These are phyloP conservation scores for Ploceus nigricollis DNA, from an alignment of 2,113 vertebrate species.

Conservation along the genomic window DNA sequence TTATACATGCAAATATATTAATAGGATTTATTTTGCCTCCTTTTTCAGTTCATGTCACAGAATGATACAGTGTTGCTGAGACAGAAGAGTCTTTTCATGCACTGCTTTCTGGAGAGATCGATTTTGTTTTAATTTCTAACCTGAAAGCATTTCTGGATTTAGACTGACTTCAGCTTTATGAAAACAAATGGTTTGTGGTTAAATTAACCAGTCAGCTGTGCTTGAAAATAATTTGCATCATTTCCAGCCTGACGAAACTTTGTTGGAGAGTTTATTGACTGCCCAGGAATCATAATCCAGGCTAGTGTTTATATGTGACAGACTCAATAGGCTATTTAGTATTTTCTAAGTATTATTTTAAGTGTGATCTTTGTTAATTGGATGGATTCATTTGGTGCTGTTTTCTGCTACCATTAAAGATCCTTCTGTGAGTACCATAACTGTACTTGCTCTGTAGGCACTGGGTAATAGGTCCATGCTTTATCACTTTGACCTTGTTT, in stretches of 20 bases:
- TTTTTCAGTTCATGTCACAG: background rate
- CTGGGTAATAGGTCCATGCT: slow-evolving; percentile 44
- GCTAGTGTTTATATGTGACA: slow-evolving; percentile 30
- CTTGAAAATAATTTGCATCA: background rate
- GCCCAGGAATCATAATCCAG: background rate
- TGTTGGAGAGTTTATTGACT: background rate
- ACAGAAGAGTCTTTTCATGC: background rate
- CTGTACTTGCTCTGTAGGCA: slow-evolving; percentile 10
- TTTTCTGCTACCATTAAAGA: slow-evolving; percentile 22
- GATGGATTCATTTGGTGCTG: slow-evolving; percentile 55
- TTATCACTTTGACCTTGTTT: background rate
- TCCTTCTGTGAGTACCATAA: slow-evolving; percentile 35
- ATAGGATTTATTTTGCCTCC: background rate
- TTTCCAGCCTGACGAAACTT: background rate
- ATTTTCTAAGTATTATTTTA: background rate
- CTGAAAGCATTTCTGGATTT: background rate
- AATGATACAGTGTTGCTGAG: background rate
- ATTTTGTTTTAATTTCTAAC: slow-evolving; percentile 1
- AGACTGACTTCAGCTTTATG: background rate
- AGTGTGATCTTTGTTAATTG: slow-evolving; percentile 36
- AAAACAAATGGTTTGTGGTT: background rate
- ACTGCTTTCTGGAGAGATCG: background rate
- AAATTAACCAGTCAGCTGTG: background rate
- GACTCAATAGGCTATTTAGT: slow-evolving; percentile 33
- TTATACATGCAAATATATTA: background rate